Conservation (phyloP, 2,888 invertebrate species). For the Heliconius erato region DNA sequence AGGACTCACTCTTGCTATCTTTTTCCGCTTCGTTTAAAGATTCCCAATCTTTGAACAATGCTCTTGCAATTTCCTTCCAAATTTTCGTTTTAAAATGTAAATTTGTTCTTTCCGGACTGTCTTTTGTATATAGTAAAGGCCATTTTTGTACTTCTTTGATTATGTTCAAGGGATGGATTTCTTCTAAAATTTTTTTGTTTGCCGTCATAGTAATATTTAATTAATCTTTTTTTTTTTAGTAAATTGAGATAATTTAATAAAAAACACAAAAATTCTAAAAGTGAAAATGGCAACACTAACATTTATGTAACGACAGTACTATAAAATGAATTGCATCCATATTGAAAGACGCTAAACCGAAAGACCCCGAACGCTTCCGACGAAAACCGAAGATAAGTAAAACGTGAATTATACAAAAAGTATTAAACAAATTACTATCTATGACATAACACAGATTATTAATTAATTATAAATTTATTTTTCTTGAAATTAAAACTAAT, state of each 20-base stretch:
- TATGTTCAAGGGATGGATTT: conserved; percentile 62
- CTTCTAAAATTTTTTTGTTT: conserved; percentile 60
- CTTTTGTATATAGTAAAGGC: conserved; percentile 60
- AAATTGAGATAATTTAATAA: background rate
- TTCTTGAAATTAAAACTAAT: background rate
- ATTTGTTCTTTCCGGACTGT: conserved; percentile 57
- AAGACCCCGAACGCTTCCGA: background rate
- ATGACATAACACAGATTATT: background rate
- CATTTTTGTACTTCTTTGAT: conserved; percentile 64
- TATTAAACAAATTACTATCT: background rate
- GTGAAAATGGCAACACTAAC: background rate
- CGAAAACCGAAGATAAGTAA: background rate
- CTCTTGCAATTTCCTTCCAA: conserved; percentile 62
- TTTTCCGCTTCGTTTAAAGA: conserved; percentile 52
- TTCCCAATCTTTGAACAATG: conserved; percentile 59
- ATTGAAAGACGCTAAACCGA: background rate
- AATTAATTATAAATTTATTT: background rate
- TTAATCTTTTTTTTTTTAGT: background rate
- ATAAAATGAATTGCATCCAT: background rate
- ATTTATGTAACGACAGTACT: background rate
- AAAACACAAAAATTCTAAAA: background rate
- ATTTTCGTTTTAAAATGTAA: conserved; percentile 57
- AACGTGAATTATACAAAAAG: background rate
- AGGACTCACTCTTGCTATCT: conserved; percentile 54
- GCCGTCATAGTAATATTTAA: conserved; percentile 1